These are phyloP conservation scores for Suricata suricatta DNA, from an alignment of 2,113 vertebrate genomes.

Conservation along the genomic window DNA sequence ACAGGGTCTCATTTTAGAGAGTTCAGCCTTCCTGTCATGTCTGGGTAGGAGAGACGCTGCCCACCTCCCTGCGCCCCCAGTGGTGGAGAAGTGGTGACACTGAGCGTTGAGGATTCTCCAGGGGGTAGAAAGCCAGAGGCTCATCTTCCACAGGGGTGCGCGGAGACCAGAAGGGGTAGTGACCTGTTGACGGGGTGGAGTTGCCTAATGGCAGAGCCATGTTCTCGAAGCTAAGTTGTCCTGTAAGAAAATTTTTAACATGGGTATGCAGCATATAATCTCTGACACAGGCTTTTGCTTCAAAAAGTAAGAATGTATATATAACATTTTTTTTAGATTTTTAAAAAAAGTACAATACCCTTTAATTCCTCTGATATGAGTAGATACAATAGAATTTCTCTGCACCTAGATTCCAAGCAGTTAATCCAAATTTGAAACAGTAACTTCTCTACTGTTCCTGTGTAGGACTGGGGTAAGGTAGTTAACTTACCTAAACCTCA, in stretches of 20 bases:
- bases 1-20: not conserved
- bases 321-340: not conserved
- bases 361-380: not conserved
- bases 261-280: not conserved
- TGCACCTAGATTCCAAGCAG: not conserved
- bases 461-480: not conserved
- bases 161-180: not conserved
- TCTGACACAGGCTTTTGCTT: not conserved
- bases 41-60: not conserved
- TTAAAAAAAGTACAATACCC: not conserved
- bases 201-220: not conserved
- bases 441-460: not conserved
- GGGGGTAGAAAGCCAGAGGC: not conserved
- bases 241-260: not conserved
- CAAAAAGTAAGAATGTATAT: not conserved
- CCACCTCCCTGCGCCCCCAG: not conserved
- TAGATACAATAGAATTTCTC: constrained; percentile 15
- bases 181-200: no score
- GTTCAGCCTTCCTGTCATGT: not conserved
- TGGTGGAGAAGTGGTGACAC: not conserved
- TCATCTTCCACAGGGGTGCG: no score
- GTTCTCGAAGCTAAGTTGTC: not conserved
- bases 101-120: not conserved
- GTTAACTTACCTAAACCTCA: not conserved
- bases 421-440: constrained; percentile 6